These are phyloP conservation scores for Jacana jacana DNA, from an alignment of 2,113 vertebrate genomes.

Conservation along the genomic window DNA sequence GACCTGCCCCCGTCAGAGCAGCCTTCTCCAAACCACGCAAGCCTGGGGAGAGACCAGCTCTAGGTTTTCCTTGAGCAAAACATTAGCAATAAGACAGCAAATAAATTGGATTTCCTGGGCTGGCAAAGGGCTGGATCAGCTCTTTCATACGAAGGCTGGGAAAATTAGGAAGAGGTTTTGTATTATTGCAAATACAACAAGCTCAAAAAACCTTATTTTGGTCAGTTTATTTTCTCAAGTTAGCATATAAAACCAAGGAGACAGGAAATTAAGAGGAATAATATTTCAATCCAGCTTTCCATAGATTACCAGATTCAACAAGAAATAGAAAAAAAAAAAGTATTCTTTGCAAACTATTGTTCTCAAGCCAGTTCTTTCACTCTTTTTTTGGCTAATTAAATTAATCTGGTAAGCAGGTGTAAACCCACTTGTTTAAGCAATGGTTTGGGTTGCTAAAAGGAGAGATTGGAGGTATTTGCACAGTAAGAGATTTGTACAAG, in stretches of 20 bases:
- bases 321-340: background rate
- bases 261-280: background rate
- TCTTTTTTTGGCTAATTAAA: slow-evolving; percentile 83
- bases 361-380: background rate
- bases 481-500: slow-evolving; percentile 51
- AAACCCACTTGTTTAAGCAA: slow-evolving; percentile 79
- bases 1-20: fast-evolving
- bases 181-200: background rate
- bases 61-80: background rate
- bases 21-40: background rate
- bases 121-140: background rate
- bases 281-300: background rate
- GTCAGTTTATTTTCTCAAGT: background rate
- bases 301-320: background rate
- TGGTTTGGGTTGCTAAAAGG: slow-evolving; percentile 71
- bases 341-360: no score
- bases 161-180: background rate
- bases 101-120: background rate
- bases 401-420: slow-evolving; percentile 88
- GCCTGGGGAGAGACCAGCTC: background rate
- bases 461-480: slow-evolving; percentile 47
- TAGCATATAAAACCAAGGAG: background rate
- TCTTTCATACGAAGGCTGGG: background rate
- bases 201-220: background rate
- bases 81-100: background rate